Conservation (phyloP, 2,797 vertebrate species). For the Enteromius treurensis region DNA sequence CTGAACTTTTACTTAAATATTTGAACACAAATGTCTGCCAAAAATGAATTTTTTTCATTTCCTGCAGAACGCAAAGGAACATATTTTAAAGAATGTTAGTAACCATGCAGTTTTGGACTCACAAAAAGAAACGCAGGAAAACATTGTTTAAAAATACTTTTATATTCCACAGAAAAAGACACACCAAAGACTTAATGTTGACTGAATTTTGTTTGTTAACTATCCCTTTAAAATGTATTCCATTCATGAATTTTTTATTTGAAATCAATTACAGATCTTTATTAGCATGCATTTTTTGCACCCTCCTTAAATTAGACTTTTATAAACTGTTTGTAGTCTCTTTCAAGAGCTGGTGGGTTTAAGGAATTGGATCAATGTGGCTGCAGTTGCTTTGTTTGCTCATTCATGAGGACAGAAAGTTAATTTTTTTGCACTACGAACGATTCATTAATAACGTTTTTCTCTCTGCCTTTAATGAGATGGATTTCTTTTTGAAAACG, state of each 20-base stretch:
- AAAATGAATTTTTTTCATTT: background rate
- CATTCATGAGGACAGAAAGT: background rate
- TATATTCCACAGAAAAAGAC: background rate
- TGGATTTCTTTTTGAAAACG: background rate
- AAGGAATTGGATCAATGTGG: constrained; percentile 23
- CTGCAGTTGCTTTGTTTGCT: constrained; percentile 31
- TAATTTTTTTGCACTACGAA: background rate
- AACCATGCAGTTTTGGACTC: background rate
- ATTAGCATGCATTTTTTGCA: constrained; percentile 21
- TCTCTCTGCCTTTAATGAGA: background rate
- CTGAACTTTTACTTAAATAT: background rate
- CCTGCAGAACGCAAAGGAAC: background rate
- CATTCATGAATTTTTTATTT: constrained; percentile 6
- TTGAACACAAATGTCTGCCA: background rate
- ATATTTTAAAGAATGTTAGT: background rate
- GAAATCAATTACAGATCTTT: constrained; percentile 29
- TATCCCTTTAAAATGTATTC: constrained; percentile 1
- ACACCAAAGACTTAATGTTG: background rate
- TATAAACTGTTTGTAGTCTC: constrained; percentile 3
- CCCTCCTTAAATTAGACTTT: constrained; percentile 25
- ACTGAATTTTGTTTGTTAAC: background rate
- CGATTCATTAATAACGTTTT: background rate
- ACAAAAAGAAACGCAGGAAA: background rate
- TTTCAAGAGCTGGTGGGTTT: constrained; percentile 27
- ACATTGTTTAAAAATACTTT: background rate